These are phyloP conservation scores for Notocelia uddmanniana DNA, from an alignment of 2,888 invertebrate genomes.

Conservation along the genomic window DNA sequence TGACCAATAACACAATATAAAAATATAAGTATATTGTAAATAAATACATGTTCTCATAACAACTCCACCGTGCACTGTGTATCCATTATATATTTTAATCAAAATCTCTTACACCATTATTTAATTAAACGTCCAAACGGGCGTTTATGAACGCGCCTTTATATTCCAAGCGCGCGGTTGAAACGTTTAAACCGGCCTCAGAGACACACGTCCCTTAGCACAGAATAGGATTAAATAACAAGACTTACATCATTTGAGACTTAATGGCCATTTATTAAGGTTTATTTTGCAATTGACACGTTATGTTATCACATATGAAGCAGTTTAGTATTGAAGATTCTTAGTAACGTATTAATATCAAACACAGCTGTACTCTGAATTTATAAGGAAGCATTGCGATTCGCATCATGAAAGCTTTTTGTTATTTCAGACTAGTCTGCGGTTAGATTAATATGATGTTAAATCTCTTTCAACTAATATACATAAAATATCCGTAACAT, in stretches of 20 bases:
- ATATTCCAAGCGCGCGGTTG: slow-evolving; percentile 35
- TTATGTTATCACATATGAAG: background rate
- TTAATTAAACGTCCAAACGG: slow-evolving; percentile 34
- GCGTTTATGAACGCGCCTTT: slow-evolving; percentile 42
- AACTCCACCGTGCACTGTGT: background rate
- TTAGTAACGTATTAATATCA: slow-evolving; percentile 51
- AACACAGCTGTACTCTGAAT: slow-evolving; percentile 38
- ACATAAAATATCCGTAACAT: background rate
- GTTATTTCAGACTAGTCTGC: slow-evolving; percentile 30
- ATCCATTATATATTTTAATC: slow-evolving; percentile 35
- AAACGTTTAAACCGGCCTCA: slow-evolving; percentile 42
- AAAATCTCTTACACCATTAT: slow-evolving; percentile 31
- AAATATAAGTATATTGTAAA: background rate
- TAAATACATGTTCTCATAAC: background rate
- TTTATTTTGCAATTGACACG: background rate
- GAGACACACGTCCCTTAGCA: slow-evolving; percentile 19
- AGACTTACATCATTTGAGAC: background rate
- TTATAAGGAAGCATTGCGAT: slow-evolving; percentile 36
- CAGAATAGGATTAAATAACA: slow-evolving; percentile 10
- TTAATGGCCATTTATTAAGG: background rate
- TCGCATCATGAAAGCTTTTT: slow-evolving; percentile 35
- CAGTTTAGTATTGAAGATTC: slow-evolving; percentile 52
- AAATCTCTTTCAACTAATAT: slow-evolving; percentile 3
- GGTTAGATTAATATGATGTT: slow-evolving; percentile 15
- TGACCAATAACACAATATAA: background rate